Evolutionary conservation across 2,888 invertebrate species (phyloP).

Genomic region (Dasysyrphus tricinctus): DNA sequence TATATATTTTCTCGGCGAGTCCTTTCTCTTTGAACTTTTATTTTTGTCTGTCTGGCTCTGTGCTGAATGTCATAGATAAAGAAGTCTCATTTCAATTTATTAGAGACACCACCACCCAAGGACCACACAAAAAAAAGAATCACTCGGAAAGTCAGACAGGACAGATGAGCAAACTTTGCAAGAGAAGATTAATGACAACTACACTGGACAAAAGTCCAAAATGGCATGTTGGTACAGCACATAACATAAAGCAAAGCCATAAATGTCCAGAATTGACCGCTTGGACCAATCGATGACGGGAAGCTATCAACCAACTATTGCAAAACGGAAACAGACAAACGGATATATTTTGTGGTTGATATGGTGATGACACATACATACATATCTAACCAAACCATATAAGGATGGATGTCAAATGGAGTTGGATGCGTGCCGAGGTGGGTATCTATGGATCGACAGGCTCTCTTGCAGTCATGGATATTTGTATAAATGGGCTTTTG

Average conservation of each 20-base stretch:
- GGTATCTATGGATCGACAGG: background rate
- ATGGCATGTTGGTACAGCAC: conserved; percentile 10
- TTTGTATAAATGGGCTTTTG: conserved; percentile 14
- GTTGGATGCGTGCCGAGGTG: conserved; percentile 10
- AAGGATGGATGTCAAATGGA: conserved; percentile 19
- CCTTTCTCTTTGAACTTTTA: conserved; percentile 1
- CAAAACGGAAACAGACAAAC: conserved; percentile 46
- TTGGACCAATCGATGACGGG: conserved; percentile 43
- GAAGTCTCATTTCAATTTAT: conserved; percentile 50
- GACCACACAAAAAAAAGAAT: background rate
- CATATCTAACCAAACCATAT: background rate
- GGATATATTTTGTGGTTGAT: conserved; percentile 10
- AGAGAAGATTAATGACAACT: conserved; percentile 60
- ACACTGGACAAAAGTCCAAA: conserved; percentile 29
- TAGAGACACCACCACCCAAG: conserved; percentile 39
- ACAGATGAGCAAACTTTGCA: conserved; percentile 30
- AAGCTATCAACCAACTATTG: conserved; percentile 51
- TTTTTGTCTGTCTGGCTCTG: conserved; percentile 15
- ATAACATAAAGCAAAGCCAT: conserved; percentile 39
- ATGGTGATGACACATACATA: conserved; percentile 22
- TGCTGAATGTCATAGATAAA: conserved; percentile 34
- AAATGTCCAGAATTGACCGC: conserved; percentile 47
- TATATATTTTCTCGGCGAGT: background rate
- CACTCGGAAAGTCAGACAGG: background rate
- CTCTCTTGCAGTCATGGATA: background rate